Conservation (phyloP, 1,140 invertebrate species). For the Phocides pigmalion region DNA sequence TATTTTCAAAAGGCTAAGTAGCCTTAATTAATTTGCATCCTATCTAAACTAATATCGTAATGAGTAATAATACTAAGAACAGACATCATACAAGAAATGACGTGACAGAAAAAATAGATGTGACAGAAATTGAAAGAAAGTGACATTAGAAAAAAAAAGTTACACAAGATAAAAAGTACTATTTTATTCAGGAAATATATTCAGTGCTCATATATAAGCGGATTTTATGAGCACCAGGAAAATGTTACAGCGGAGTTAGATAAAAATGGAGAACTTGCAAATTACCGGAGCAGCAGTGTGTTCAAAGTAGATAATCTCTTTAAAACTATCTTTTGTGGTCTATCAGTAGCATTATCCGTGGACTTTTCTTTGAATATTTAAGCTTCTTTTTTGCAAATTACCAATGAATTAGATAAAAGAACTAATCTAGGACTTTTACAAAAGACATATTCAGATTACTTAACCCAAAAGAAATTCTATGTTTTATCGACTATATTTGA, state of each 20-base stretch:
- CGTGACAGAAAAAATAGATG: too few relatives aligned
- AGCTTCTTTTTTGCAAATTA: conserved; percentile 2
- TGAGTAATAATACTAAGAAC: too few relatives aligned
- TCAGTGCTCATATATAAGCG: neutral
- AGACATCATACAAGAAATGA: too few relatives aligned
- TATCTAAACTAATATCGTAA: too few relatives aligned
- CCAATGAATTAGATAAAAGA: conserved; percentile 11
- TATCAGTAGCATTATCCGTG: conserved; percentile 14
- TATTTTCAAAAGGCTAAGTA: too few relatives aligned
- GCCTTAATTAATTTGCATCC: too few relatives aligned
- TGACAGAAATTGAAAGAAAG: too few relatives aligned
- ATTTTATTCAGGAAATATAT: too few relatives aligned
- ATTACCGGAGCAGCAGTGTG: conserved; percentile 17
- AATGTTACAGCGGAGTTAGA: conserved; percentile 3
- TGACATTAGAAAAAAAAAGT: too few relatives aligned
- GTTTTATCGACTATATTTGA: neutral
- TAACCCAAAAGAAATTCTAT: neutral
- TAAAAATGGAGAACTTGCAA: conserved; percentile 16
- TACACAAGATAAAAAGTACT: too few relatives aligned
- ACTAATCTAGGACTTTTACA: conserved; percentile 11
- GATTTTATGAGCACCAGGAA: neutral
- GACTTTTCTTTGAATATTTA: neutral
- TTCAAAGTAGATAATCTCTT: conserved; percentile 21
- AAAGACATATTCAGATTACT: conserved; percentile 8
- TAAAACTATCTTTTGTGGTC: conserved; percentile 19